Conservation (phyloP, 1,140 invertebrate genomes). For the Zaprionus ghesquierei region DNA sequence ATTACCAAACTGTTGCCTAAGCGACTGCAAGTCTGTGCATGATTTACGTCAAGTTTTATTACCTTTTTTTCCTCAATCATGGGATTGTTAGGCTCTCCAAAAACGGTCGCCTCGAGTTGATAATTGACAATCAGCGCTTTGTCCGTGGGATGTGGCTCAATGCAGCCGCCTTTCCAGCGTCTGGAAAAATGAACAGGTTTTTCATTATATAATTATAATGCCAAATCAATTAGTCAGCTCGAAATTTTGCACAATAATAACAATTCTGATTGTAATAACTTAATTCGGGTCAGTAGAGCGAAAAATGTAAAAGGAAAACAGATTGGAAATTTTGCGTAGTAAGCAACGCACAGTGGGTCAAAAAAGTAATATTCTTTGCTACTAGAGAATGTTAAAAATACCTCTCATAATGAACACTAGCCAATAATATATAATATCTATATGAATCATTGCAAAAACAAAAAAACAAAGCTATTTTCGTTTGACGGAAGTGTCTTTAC, state of each 20-base stretch:
- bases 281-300: not conserved
- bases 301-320: not conserved
- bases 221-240: not conserved
- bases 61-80: conserved; percentile 94
- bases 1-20: too few species aligned
- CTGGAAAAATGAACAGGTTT: conserved; percentile 82
- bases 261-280: not conserved
- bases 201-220: not conserved
- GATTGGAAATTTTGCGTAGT: not conserved
- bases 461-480: too few species aligned
- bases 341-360: not conserved
- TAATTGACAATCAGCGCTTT: conserved; percentile 95
- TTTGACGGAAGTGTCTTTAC: too few species aligned
- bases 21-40: too few species aligned
- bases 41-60: conserved; percentile 18
- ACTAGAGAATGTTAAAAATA: too few species aligned
- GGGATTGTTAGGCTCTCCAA: conserved; percentile 91
- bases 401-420: too few species aligned
- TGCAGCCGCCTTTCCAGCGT: conserved; percentile 90
- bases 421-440: too few species aligned
- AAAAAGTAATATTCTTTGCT: not conserved
- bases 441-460: too few species aligned
- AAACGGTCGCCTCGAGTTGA: conserved; percentile 92
- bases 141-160: conserved; percentile 95
- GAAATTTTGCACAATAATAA: not conserved